These are phyloP conservation scores for Lampropteryx suffumata DNA, from an alignment of 2,888 invertebrate species.

Conservation along the genomic window DNA sequence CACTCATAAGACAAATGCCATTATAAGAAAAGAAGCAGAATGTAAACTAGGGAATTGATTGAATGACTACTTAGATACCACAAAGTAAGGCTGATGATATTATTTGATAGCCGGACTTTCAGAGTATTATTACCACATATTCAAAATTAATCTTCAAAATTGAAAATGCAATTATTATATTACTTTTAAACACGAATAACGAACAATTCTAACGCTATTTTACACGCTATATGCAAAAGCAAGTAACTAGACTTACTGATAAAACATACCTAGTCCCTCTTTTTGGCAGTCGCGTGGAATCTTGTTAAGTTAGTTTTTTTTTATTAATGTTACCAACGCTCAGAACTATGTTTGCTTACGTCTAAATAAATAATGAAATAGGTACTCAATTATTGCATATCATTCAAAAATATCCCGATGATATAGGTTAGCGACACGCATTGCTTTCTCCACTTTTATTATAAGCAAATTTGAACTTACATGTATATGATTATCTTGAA, in stretches of 20 bases:
- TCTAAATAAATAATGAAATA: not conserved
- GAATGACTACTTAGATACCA: too few species aligned
- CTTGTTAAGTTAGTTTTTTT: not conserved
- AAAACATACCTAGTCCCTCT: not conserved
- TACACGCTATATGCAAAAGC: conserved; percentile 46
- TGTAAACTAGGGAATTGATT: too few species aligned
- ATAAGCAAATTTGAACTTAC: too few species aligned
- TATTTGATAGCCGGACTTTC: not conserved
- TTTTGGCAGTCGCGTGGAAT: conserved; percentile 3
- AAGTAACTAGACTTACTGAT: not conserved
- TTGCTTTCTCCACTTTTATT: too few species aligned
- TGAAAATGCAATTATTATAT: conserved; percentile 8
- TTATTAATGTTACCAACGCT: conserved; percentile 24
- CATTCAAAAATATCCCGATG: conserved; percentile 2
- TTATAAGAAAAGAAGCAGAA: too few species aligned
- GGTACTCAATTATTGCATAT: not conserved
- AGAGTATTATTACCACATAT: conserved; percentile 31
- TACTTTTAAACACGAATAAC: conserved; percentile 42
- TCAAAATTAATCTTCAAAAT: conserved; percentile 14
- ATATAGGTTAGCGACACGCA: not conserved
- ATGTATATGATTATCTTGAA: too few species aligned
- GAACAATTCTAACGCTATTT: conserved; percentile 46
- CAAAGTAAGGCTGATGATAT: too few species aligned
- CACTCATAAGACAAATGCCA: too few species aligned
- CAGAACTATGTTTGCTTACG: conserved; percentile 5